phyloP scores from a whole-genome alignment of 2,797 vertebrate genomes.

The Gastrophryne carolinensis region DNA sequence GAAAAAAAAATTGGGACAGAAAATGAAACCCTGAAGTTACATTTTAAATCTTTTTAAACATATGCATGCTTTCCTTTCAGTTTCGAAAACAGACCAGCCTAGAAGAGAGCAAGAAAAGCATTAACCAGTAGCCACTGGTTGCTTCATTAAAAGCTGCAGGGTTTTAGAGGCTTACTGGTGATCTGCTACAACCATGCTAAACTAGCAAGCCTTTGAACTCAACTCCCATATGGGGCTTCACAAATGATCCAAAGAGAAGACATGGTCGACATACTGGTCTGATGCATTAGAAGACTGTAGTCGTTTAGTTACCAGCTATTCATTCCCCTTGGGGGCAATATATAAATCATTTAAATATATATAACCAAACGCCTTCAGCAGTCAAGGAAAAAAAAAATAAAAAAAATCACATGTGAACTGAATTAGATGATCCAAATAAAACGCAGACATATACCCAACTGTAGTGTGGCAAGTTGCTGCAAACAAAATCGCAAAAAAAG shows the following conservation, averaged over 20 bases:
- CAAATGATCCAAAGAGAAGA: slow-evolving; percentile 50
- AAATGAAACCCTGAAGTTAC: slow-evolving; percentile 72
- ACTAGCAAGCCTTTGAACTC: slow-evolving; percentile 56
- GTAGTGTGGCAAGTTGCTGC: neutral
- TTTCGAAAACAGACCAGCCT: slow-evolving; percentile 69
- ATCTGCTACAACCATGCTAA: slow-evolving; percentile 70
- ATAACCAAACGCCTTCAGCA: slow-evolving; percentile 49
- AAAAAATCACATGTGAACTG: no score
- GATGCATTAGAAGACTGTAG: slow-evolving; percentile 38
- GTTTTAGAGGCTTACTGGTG: slow-evolving; percentile 63
- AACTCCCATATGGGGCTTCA: neutral
- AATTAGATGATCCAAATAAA: no score
- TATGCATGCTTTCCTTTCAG: slow-evolving; percentile 86
- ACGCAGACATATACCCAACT: no score
- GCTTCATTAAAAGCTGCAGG: slow-evolving; percentile 59
- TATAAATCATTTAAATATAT: slow-evolving; percentile 21
- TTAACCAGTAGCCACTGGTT: slow-evolving; percentile 53
- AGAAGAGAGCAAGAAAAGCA: slow-evolving; percentile 51
- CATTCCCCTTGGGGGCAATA: slow-evolving; percentile 47
- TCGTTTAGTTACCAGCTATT: slow-evolving; percentile 46
- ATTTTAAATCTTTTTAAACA: slow-evolving; percentile 72
- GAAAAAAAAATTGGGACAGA: neutral
- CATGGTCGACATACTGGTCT: neutral
- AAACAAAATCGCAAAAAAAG: neutral
- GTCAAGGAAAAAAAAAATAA: neutral